Evolutionary conservation across 2,888 invertebrate genomes (phyloP).

Genomic region (Hirudinaria manillensis): DNA sequence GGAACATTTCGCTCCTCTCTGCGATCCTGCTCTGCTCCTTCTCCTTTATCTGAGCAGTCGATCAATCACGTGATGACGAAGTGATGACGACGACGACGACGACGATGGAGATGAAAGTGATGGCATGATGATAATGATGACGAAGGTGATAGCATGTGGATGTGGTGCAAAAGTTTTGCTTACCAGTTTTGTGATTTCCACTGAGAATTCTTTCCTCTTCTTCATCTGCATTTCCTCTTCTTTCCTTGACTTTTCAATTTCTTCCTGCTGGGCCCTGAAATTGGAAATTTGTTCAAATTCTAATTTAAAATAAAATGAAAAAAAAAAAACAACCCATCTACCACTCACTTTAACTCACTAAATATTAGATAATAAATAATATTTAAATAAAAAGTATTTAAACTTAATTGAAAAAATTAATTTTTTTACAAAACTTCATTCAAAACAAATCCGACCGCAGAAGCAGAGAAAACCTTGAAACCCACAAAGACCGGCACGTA

Average conservation of each 20-base stretch:
- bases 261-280: conserved; percentile 52
- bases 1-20: conserved; percentile 53
- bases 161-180: neutral
- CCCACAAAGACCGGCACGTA: neutral
- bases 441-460: no score
- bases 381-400: no score
- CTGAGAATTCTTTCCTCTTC: conserved; percentile 27
- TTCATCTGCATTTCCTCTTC: conserved; percentile 44
- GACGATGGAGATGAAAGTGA: no score
- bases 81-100: neutral
- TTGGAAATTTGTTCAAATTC: neutral
- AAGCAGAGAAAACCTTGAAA: neutral
- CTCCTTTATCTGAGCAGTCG: conserved; percentile 52
- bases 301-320: neutral
- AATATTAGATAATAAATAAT: no score
- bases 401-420: neutral
- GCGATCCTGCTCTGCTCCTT: conserved; percentile 51
- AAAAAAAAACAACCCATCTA: neutral
- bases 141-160: neutral
- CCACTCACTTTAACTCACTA: no score
- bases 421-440: no score
- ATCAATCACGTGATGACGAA: conserved; percentile 20
- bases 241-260: conserved; percentile 51
- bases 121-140: neutral
- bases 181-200: conserved; percentile 20